Conservation (phyloP, 2,888 invertebrate genomes). For the Dolichopus griseipennis region DNA sequence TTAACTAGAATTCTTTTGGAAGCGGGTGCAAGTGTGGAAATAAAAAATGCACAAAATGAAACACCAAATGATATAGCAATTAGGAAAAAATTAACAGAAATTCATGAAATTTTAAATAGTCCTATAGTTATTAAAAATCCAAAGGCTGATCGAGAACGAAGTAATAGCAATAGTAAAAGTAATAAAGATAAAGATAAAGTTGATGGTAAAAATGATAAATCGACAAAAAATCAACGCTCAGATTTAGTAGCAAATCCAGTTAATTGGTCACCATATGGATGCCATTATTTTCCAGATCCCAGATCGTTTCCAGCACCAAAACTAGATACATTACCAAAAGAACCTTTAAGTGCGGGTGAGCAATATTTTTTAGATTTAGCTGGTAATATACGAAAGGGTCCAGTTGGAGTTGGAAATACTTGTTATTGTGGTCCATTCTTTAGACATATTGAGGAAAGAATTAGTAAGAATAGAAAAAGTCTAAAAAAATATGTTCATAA, state of each 20-base stretch:
- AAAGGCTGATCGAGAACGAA: constrained; percentile 30
- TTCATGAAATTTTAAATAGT: constrained; percentile 65
- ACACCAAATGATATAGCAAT: constrained; percentile 82
- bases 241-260: constrained; percentile 40
- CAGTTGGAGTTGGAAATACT: constrained; percentile 86
- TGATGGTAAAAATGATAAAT: constrained; percentile 24
- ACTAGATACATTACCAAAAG: constrained; percentile 74
- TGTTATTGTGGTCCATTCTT: constrained; percentile 91
- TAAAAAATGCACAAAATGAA: constrained; percentile 58
- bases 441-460: constrained; percentile 73
- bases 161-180: constrained; percentile 23
- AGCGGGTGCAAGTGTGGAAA: constrained; percentile 63
- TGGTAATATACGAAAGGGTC: constrained; percentile 90
- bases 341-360: constrained; percentile 77
- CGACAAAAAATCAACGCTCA: constrained; percentile 17
- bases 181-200: constrained; percentile 18
- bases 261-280: constrained; percentile 83
- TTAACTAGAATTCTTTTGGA: constrained; percentile 83
- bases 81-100: constrained; percentile 77
- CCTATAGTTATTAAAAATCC: constrained; percentile 36
- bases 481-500: constrained; percentile 54
- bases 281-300: constrained; percentile 81
- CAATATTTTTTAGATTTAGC: constrained; percentile 92
- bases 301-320: constrained; percentile 78
- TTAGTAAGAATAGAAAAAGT: constrained; percentile 65